Evolutionary conservation across 37 sponge, comb jelly and placozoan species (phyloP).

Genomic region (Haliclona indistincta): DNA sequence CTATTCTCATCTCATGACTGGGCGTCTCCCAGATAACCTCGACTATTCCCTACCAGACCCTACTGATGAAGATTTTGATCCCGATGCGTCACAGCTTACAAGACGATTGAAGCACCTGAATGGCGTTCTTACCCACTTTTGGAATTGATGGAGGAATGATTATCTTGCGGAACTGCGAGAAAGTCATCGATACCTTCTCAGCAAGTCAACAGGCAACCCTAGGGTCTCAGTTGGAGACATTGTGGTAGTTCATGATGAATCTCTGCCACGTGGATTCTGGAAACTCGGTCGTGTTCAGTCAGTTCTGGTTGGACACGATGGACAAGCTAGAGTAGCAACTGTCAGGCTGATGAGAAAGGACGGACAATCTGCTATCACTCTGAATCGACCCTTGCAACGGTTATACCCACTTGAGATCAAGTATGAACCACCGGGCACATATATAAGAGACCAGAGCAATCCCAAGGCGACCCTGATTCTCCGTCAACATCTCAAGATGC

Average conservation of each 20-base stretch:
- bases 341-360: not conserved
- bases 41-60: too few relatives aligned
- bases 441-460: too few relatives aligned
- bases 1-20: slow-evolving; percentile 21
- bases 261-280: slow-evolving; percentile 13
- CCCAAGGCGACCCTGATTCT: too few relatives aligned
- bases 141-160: slow-evolving; percentile 33
- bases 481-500: too few relatives aligned
- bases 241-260: slow-evolving; percentile 17
- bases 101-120: slow-evolving; percentile 16
- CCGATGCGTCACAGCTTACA: not conserved
- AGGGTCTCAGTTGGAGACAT: slow-evolving; percentile 7
- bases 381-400: slow-evolving; percentile 8
- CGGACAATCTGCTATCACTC: not conserved
- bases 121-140: slow-evolving; percentile 7
- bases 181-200: slow-evolving; percentile 2
- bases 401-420: slow-evolving; percentile 32
- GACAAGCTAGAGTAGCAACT: slow-evolving; percentile 6
- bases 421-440: too few relatives aligned
- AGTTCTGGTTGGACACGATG: slow-evolving; percentile 13
- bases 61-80: slow-evolving; percentile 17
- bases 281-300: slow-evolving; percentile 16
- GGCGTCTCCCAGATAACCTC: slow-evolving; percentile 20
- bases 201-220: not conserved
- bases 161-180: slow-evolving; percentile 25